A percentile compares a stretch with the other conserved stretches of the same genome.
Conservation (phyloP, 2,113 vertebrate species). For the Pycnonotus jocosus region DNA sequence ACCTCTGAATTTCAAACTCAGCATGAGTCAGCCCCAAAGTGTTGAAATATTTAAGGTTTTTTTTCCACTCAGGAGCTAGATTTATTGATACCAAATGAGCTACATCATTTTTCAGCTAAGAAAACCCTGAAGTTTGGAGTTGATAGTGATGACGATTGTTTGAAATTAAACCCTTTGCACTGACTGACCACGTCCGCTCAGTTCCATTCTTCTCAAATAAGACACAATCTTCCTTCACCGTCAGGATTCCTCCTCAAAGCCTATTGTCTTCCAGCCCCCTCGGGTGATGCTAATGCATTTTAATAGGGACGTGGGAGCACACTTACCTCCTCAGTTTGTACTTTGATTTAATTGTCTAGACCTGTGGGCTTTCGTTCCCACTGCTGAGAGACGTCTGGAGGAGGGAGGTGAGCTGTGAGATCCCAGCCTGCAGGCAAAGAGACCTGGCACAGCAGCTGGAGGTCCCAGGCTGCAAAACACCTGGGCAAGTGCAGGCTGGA, state of each 20-base stretch:
- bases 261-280: neutral
- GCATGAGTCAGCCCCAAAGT: constrained; percentile 26
- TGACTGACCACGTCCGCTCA: neutral
- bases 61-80: neutral
- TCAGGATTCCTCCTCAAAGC: neutral
- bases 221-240: neutral
- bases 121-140: neutral
- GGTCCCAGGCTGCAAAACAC: neutral
- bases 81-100: neutral
- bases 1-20: constrained; percentile 44
- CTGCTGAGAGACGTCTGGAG: neutral
- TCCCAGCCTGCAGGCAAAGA: neutral
- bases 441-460: neutral
- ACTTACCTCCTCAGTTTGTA: neutral
- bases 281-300: neutral
- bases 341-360: neutral
- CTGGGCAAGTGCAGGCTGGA: neutral
- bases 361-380: neutral
- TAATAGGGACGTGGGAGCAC: neutral
- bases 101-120: constrained; percentile 1
- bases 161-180: constrained; percentile 1
- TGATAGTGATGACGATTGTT: neutral
- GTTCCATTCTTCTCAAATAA: neutral
- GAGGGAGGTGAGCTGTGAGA: neutral
- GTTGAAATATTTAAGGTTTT: constrained; percentile 60